Percentiles rank a stretch among this genome's conserved stretches.
Conservation (phyloP, 2,113 vertebrate species). For the Paraplagusia blochii region DNA sequence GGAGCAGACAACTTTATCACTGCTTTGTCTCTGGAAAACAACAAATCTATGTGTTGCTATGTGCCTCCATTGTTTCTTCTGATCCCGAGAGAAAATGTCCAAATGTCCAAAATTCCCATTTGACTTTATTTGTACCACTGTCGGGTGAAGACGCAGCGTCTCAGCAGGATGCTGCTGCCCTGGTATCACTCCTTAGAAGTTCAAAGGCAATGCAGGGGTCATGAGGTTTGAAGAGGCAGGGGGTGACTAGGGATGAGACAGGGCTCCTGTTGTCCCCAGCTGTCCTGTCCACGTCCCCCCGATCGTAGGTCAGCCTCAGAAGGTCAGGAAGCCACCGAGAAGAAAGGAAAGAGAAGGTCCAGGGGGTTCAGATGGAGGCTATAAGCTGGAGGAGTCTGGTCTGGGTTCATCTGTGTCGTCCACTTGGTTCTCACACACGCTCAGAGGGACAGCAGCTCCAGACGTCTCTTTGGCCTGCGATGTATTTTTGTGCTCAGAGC, state of each 20-base stretch:
- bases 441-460: slow-evolving; percentile 59
- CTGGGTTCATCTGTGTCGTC: slow-evolving; percentile 32
- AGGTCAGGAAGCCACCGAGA: slow-evolving; percentile 59
- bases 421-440: slow-evolving; percentile 48
- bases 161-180: slow-evolving; percentile 12
- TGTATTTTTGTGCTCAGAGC: slow-evolving; percentile 70
- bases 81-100: too few relatives aligned
- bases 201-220: slow-evolving; percentile 61
- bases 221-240: slow-evolving; percentile 59
- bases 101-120: background rate
- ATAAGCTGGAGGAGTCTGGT: slow-evolving; percentile 27
- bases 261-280: slow-evolving; percentile 71
- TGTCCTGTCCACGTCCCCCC: slow-evolving; percentile 56
- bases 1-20: too few relatives aligned
- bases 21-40: too few relatives aligned
- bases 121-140: slow-evolving; percentile 32
- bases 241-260: slow-evolving; percentile 37
- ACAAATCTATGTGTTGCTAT: too few relatives aligned
- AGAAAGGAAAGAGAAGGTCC: slow-evolving; percentile 54
- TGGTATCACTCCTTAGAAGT: slow-evolving; percentile 42
- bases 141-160: slow-evolving; percentile 44
- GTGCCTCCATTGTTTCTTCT: too few relatives aligned
- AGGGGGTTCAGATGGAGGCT: slow-evolving; percentile 57
- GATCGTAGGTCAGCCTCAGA: slow-evolving; percentile 35
- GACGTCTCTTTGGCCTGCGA: slow-evolving; percentile 67